Evolutionary conservation across 2,888 invertebrate genomes (phyloP), one percentile per base, ranked within the genome.

Genomic region (Tanytarsus gracilentus): DNA sequence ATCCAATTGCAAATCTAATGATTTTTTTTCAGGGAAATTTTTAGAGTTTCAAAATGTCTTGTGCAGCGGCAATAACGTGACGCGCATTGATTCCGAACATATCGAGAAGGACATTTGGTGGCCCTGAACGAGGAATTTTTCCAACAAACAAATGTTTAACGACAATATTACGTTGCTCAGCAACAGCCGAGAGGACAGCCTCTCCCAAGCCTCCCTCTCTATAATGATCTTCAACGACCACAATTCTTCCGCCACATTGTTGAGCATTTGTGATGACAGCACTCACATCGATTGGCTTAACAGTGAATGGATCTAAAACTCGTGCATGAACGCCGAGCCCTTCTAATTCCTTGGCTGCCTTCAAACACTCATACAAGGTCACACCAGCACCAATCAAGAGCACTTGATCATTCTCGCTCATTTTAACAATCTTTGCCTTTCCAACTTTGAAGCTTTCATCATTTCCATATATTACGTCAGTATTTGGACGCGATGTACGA

Each of bases 141-240:
- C 77, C 75, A 26, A 98, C 93, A 65, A 82, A 92, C 65, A 98
- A 72, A 70, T 87, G 87, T 68, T 83, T 84, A 60, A 94, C 83
- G 2, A 83, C 68, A 55, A 88, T 78, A 69, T 85, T 80, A 2
- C 82, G 81, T 67, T 86, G 80, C 65, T 80, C 74, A 1, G 89
- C 82, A 62, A 95, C 78, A 6, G 88, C 92, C 0, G 87, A 83
- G 11, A 86, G 72, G 7, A 98, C 97, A 16, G 98, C 96, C 72
- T 99, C 98, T 63, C 99, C 99, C 61, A 99, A 70, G 56, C 99
- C 99, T 64, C 99, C 91, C 83, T 72, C 72, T 61, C 70, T 83
- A 73, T 99, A 99, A 75, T 99, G 99, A 72, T 99, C 99, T 74
- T 99, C 99, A 0, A 97, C 94, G 30, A 94, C 93, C 53, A 99